A percentile compares a stretch with the other conserved stretches of the same genome.
These are phyloP conservation scores for Anneissia japonica DNA, from an alignment of 35 echinoderm and acorn worm species.

Conservation along the genomic window DNA sequence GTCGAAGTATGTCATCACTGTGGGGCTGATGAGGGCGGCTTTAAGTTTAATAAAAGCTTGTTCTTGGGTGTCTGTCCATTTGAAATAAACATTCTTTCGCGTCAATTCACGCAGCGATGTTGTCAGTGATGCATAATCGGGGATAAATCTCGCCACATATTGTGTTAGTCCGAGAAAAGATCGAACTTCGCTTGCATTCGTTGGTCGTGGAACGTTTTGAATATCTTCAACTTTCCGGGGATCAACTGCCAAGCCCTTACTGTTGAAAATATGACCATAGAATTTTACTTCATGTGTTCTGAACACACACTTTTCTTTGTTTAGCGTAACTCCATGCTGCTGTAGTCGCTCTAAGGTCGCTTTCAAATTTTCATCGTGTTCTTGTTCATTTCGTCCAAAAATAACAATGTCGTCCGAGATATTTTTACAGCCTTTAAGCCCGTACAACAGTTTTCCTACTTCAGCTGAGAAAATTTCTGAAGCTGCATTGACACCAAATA, in stretches of 20 bases:
- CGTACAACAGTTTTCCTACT: neutral
- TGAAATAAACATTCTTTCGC: neutral
- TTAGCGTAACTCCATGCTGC: too few relatives aligned
- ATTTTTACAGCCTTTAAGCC: slow-evolving; percentile 17
- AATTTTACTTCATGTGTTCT: too few relatives aligned
- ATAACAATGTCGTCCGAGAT: neutral
- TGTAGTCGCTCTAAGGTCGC: neutral
- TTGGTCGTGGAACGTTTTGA: slow-evolving; percentile 1
- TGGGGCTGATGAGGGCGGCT: slow-evolving; percentile 11
- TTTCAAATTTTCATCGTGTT: neutral
- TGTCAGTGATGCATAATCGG: neutral
- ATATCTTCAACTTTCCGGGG: slow-evolving; percentile 17
- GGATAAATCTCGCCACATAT: slow-evolving; percentile 33
- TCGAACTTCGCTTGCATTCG: slow-evolving; percentile 27
- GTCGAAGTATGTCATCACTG: slow-evolving; percentile 39
- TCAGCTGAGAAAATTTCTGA: too few relatives aligned
- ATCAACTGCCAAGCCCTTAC: neutral
- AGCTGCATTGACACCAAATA: too few relatives aligned
- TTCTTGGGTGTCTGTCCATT: slow-evolving; percentile 37
- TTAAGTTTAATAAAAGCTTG: slow-evolving; percentile 25
- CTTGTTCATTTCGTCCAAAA: neutral
- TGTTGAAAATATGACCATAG: too few relatives aligned
- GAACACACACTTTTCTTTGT: too few relatives aligned
- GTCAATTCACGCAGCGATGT: slow-evolving; percentile 26
- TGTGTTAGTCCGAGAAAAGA: slow-evolving; percentile 30